phyloP scores from a whole-genome alignment of 2,113 vertebrate species.

The Cinclus cinclus region DNA sequence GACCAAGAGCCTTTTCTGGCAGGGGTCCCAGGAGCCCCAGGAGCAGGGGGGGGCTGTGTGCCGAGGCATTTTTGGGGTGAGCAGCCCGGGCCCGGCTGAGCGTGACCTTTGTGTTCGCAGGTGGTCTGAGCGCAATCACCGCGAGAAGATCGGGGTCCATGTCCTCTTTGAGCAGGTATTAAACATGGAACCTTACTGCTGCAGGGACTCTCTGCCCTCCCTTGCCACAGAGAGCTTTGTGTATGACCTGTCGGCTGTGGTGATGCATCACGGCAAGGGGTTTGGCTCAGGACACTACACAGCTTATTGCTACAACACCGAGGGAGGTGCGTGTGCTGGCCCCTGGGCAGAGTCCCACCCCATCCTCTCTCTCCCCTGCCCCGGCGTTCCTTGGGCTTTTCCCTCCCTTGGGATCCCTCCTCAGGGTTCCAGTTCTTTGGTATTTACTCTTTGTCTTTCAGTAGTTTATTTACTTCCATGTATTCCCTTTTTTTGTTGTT shows the following conservation, averaged over 20 bases:
- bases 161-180: conserved; percentile 98
- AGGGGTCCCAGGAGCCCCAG: too few relatives aligned
- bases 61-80: too few relatives aligned
- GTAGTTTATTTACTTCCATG: too few relatives aligned
- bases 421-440: too few relatives aligned
- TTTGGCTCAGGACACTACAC: conserved; percentile 99
- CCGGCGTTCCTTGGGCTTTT: neutral
- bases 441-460: too few relatives aligned
- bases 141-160: conserved; percentile 99
- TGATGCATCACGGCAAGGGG: conserved; percentile 99
- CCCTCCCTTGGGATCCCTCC: neutral
- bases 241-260: conserved; percentile 97
- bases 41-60: too few relatives aligned
- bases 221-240: conserved; percentile 89
- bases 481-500: too few relatives aligned
- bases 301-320: conserved; percentile 99
- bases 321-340: conserved; percentile 90
- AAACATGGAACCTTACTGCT: conserved; percentile 98
- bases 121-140: conserved; percentile 99
- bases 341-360: too few relatives aligned
- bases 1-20: too few relatives aligned
- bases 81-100: neutral
- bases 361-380: too few relatives aligned
- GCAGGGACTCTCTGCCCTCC: conserved; percentile 87
- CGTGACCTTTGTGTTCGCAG: conserved; percentile 56